Evolutionary conservation across 2,797 vertebrate species (phyloP).

Genomic region (Sciaenops ocellatus): DNA sequence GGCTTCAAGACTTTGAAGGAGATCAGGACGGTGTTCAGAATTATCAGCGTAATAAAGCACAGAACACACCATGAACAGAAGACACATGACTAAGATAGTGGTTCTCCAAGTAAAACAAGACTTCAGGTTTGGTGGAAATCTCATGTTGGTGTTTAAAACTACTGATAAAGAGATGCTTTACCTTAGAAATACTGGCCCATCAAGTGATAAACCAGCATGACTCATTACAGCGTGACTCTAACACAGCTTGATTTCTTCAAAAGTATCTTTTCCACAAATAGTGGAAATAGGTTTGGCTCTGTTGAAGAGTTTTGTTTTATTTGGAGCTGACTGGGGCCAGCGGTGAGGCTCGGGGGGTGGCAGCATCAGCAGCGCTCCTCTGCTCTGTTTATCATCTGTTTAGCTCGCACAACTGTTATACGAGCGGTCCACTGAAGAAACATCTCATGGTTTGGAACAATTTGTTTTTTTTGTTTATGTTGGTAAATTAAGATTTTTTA

Average conservation of each 20-base stretch:
- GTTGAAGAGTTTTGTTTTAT: conserved; percentile 59
- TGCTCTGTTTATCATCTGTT: conserved; percentile 50
- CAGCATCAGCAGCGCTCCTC: conserved; percentile 47
- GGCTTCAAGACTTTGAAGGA: conserved; percentile 78
- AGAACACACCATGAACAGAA: conserved; percentile 75
- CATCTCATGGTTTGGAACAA: conserved; percentile 20
- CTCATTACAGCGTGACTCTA: conserved; percentile 23
- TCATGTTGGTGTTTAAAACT: conserved; percentile 12
- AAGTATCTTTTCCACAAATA: conserved; percentile 31
- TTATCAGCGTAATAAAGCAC: conserved; percentile 71
- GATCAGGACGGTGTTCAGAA: conserved; percentile 52
- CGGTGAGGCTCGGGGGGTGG: conserved; percentile 35
- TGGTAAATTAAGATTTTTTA: conserved; percentile 34
- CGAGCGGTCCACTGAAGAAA: conserved; percentile 31
- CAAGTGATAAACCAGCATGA: not conserved
- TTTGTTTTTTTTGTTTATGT: conserved; percentile 36
- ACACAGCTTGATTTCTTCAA: conserved; percentile 24
- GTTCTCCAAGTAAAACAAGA: not conserved
- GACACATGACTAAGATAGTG: not conserved
- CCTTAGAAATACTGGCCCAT: not conserved
- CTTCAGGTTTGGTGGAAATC: not conserved
- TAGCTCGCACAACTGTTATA: conserved; percentile 44
- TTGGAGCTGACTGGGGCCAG: conserved; percentile 52
- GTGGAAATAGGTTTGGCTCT: conserved; percentile 6
- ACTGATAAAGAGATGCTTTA: conserved; percentile 1